Evolutionary conservation across 2,797 vertebrate genomes (phyloP).

Genomic region (Echiichthys vipera): DNA sequence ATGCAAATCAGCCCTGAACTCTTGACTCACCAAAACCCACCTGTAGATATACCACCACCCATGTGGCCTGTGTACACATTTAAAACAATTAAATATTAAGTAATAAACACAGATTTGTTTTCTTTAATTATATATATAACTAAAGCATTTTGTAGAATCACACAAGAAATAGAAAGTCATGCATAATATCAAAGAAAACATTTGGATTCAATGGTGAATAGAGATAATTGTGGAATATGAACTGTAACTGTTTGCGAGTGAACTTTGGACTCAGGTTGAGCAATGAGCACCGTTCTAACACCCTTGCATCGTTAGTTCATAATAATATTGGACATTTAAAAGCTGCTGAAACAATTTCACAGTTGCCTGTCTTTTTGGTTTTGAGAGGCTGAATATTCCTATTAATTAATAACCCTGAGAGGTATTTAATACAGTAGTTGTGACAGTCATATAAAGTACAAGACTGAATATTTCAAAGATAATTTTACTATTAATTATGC

Average conservation of each 20-base stretch:
- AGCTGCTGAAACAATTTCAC: background rate
- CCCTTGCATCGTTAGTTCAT: background rate
- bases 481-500: slow-evolving; percentile 1
- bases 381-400: slow-evolving; percentile 7
- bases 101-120: background rate
- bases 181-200: background rate
- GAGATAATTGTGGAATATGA: background rate
- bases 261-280: background rate
- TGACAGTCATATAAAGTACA: background rate
- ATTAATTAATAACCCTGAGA: background rate
- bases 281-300: background rate
- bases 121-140: background rate
- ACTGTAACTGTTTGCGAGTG: background rate
- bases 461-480: background rate
- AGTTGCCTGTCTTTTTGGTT: background rate
- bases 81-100: background rate
- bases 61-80: background rate
- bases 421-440: background rate
- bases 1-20: background rate
- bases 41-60: background rate
- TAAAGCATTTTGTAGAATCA: background rate
- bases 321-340: slow-evolving; percentile 3
- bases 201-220: background rate
- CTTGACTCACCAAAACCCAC: background rate
- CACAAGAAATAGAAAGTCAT: background rate